Percentiles rank a stretch among this genome's conserved stretches.
phyloP scores from a whole-genome alignment of 2,888 invertebrate species.

The Polyommatus icarus region DNA sequence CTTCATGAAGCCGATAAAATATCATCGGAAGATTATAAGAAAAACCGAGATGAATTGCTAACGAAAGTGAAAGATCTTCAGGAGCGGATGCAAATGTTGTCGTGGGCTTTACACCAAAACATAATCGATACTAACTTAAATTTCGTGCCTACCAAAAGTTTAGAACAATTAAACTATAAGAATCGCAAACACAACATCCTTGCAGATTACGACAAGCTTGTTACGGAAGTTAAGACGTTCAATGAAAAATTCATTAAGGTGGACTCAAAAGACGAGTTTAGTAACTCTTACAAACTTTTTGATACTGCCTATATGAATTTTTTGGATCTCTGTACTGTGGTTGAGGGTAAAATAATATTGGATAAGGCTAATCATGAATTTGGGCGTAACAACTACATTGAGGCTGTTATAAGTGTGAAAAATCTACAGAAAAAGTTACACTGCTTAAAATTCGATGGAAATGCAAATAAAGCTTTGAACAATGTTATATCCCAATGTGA shows the following conservation, averaged over 20 bases:
- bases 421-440: conserved; percentile 53
- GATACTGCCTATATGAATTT: conserved; percentile 51
- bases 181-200: conserved; percentile 62
- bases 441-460: conserved; percentile 58
- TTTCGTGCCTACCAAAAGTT: conserved; percentile 63
- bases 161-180: conserved; percentile 68
- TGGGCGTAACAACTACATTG: conserved; percentile 60
- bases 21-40: conserved; percentile 58
- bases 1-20: conserved; percentile 64
- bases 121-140: conserved; percentile 63
- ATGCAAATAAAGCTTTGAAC: conserved; percentile 54
- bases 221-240: conserved; percentile 49
- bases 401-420: conserved; percentile 59
- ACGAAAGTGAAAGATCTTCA: conserved; percentile 59
- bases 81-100: conserved; percentile 64
- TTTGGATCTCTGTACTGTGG: conserved; percentile 56
- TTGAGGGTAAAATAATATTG: conserved; percentile 60
- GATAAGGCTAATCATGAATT: conserved; percentile 66
- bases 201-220: conserved; percentile 51
- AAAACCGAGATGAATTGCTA: conserved; percentile 57
- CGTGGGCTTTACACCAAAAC: conserved; percentile 68
- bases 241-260: conserved; percentile 49
- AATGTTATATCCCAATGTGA: conserved; percentile 62
- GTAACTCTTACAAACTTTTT: conserved; percentile 53
- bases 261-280: conserved; percentile 55